Evolutionary conservation across 1,140 invertebrate species (phyloP).

Genomic region (Melipona quadrifasciata): DNA sequence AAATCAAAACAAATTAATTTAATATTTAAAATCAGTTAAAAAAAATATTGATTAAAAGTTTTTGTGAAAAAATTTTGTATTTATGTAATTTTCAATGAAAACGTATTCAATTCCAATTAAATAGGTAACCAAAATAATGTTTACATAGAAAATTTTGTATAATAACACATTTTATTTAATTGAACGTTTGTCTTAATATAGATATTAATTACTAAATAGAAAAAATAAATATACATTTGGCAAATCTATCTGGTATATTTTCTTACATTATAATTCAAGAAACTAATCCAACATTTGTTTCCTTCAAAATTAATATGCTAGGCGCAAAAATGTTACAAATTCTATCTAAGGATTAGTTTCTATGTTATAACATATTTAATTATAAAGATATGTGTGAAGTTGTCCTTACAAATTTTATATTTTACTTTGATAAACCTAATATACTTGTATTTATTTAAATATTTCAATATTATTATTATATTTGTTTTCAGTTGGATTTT

Average conservation of each 20-base stretch:
- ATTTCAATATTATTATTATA: neutral
- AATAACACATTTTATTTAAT: constrained; percentile 28
- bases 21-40: neutral
- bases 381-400: constrained; percentile 34
- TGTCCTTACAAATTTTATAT: constrained; percentile 17
- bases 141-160: neutral
- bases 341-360: constrained; percentile 17
- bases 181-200: neutral
- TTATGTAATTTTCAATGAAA: neutral
- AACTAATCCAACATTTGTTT: constrained; percentile 9
- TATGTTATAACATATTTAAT: constrained; percentile 6
- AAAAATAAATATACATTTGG: constrained; percentile 50
- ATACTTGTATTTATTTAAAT: neutral
- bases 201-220: constrained; percentile 29
- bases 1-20: neutral
- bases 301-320: constrained; percentile 1
- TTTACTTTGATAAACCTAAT: neutral
- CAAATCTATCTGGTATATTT: constrained; percentile 5
- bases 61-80: neutral
- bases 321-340: constrained; percentile 19
- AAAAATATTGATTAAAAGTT: neutral
- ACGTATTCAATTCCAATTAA: neutral
- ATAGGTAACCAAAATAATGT: neutral
- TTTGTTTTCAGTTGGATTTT: neutral
- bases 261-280: neutral